Percentiles rank a stretch among this genome's conserved stretches.
phyloP scores from a whole-genome alignment of 2,888 invertebrate genomes.

The Formica aserva region DNA sequence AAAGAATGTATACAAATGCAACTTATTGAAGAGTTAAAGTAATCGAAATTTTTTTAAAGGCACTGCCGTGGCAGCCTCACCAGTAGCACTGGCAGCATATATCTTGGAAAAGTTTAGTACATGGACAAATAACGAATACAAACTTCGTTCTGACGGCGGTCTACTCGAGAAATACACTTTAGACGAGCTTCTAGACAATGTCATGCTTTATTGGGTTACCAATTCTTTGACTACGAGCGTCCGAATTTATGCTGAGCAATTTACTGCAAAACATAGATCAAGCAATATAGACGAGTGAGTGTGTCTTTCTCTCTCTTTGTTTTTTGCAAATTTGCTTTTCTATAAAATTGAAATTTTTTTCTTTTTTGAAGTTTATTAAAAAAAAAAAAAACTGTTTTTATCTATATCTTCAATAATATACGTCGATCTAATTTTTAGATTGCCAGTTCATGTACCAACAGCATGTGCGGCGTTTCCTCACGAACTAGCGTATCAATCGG shows the following conservation, averaged over 20 bases:
- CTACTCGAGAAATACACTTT: conserved; percentile 89
- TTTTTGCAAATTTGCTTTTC: not conserved
- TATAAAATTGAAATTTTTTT: not conserved
- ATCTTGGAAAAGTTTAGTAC: conserved; percentile 95
- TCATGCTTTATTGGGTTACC: conserved; percentile 94
- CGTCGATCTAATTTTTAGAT: conserved; percentile 86
- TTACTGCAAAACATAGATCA: conserved; percentile 82
- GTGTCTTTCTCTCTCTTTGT: not conserved
- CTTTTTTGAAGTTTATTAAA: not conserved
- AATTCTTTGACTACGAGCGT: conserved; percentile 91
- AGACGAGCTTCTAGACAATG: conserved; percentile 91
- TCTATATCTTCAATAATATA: conserved; percentile 29
- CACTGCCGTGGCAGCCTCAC: conserved; percentile 90
- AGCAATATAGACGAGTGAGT: conserved; percentile 85
- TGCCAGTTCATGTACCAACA: conserved; percentile 90
- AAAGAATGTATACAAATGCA: not conserved
- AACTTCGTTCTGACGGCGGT: conserved; percentile 88
- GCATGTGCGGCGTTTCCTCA: conserved; percentile 92
- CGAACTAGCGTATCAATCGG: conserved; percentile 89
- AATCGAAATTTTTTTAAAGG: conserved; percentile 85
- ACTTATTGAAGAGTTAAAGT: not conserved
- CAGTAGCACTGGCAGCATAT: conserved; percentile 95
- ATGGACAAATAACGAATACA: conserved; percentile 89
- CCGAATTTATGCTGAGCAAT: conserved; percentile 91
- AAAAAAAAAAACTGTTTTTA: not conserved